Conservation (phyloP, 2,113 vertebrate species). For the Ciconia maguari region DNA sequence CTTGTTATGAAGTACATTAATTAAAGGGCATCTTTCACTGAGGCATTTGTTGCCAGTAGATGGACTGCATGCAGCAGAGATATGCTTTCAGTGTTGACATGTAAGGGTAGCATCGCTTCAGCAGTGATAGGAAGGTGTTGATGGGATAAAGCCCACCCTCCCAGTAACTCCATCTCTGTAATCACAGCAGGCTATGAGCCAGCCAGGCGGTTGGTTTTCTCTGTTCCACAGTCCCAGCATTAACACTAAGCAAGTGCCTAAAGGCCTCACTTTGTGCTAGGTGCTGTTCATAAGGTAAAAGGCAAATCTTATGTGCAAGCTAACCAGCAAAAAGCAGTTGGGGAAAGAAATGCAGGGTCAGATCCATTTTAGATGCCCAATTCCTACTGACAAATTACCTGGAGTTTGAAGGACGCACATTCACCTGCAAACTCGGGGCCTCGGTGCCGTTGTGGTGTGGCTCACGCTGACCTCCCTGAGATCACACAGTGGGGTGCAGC, state of each 20-base stretch:
- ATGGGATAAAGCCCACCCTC: constrained; percentile 34
- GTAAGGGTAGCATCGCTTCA: constrained; percentile 7
- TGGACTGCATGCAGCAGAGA: not conserved
- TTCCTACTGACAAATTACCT: not conserved
- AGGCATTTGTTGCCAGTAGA: not conserved
- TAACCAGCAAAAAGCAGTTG: not conserved
- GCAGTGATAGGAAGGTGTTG: constrained; percentile 40
- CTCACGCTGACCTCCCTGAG: not conserved
- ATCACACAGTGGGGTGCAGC: not conserved
- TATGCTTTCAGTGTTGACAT: not conserved
- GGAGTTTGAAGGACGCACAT: not conserved
- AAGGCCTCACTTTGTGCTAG: not conserved
- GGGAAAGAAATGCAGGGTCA: not conserved
- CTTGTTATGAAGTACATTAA: not conserved
- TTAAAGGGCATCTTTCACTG: constrained; percentile 19
- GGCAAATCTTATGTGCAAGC: not conserved
- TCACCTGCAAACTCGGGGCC: not conserved
- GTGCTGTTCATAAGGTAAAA: not conserved
- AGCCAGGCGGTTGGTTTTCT: not conserved
- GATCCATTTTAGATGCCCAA: not conserved
- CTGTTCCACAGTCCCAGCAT: not conserved
- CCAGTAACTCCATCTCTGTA: not conserved
- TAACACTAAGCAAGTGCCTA: not conserved
- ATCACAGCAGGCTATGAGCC: not conserved
- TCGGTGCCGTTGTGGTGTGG: not conserved